Evolutionary conservation across 2,888 invertebrate species (phyloP), one percentile per base, ranked within the genome.

Genomic region (Cacoxenus indagator): DNA sequence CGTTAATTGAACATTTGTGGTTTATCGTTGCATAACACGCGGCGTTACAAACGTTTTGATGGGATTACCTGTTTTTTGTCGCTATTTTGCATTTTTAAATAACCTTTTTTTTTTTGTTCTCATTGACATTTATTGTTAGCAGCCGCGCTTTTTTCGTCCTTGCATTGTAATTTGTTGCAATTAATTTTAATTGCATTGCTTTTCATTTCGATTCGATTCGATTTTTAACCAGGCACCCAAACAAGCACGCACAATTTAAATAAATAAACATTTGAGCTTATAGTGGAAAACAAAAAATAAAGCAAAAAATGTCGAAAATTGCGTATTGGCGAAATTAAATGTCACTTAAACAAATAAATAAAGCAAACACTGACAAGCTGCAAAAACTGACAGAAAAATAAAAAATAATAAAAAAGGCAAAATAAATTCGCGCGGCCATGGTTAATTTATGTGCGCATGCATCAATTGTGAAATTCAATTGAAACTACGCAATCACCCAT

Each of bases 111-210:
- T 37, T 37, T 37, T 37, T 37, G 2, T 37, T 4, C 4, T 37
- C 27, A 27, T 45, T 57, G 11, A 24, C 37, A 27, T 37, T 66
- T 27, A 2, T 57, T 68, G 24, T 26, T 65, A 46, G 45, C 55
- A 31, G 31, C 67, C 46, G 54, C 71, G 29, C 57, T 70, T 62
- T 70, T 71, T 55, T 24, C 48, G 59, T 11, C 70, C 22, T 55
- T n/a, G 37, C 43, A n/a, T 76, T 67, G 79, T 78, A 81, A 81
- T 81, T 78, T 74, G 70, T 65, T 77, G 75, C 79, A 81, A 80
- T 81, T 81, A 81, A 79, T 78, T 81, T 81, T 78, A 81, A 81
- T 81, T 81, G 77, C 75, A 76, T 76, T 77, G 78, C 68, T 72
- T 75, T 77, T 73, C 71, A 76, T 69, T 73, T 79, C 80, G 74